These are phyloP conservation scores for Syngnathus rostellatus DNA, from an alignment of 2,797 vertebrate species.

Conservation along the genomic window DNA sequence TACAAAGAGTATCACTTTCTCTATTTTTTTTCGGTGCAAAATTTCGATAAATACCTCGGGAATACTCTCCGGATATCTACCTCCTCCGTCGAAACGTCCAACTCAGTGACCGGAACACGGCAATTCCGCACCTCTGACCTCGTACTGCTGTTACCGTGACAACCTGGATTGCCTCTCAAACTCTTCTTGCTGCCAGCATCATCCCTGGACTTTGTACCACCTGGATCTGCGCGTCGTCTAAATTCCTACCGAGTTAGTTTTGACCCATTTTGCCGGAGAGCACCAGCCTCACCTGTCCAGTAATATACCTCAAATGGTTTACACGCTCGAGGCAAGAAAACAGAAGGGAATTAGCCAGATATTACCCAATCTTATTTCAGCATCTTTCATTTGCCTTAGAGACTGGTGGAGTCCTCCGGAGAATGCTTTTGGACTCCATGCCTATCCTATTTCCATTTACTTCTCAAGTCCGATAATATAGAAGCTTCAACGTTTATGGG, in stretches of 20 bases:
- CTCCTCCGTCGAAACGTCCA: conserved; percentile 42
- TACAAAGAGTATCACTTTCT: conserved; percentile 14
- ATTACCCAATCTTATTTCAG: conserved; percentile 12
- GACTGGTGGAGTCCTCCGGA: conserved; percentile 24
- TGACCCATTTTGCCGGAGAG: background rate
- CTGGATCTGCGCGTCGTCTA: conserved; percentile 20
- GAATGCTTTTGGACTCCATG: conserved; percentile 23
- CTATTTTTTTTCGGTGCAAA: conserved; percentile 17
- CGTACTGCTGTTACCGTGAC: conserved; percentile 40
- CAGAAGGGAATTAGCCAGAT: conserved; percentile 12
- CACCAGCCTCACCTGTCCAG: conserved; percentile 19
- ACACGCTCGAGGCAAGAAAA: conserved; percentile 14
- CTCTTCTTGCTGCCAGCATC: conserved; percentile 33
- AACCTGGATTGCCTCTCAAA: conserved; percentile 48
- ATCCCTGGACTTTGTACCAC: conserved; percentile 35
- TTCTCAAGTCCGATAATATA: conserved; percentile 11
- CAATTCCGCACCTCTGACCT: conserved; percentile 38
- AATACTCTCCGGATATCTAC: conserved; percentile 45
- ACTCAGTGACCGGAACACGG: conserved; percentile 27
- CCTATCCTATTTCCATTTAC: conserved; percentile 3
- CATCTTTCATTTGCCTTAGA: conserved; percentile 39
- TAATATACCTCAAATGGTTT: conserved; percentile 46
- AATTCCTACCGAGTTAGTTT: conserved; percentile 1
- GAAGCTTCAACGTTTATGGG: conserved; percentile 3
- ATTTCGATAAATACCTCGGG: conserved; percentile 56